Evolutionary conservation across 1,140 invertebrate species (phyloP), one percentile per base, ranked within the genome.

Genomic region (Penaeus chinensis): DNA sequence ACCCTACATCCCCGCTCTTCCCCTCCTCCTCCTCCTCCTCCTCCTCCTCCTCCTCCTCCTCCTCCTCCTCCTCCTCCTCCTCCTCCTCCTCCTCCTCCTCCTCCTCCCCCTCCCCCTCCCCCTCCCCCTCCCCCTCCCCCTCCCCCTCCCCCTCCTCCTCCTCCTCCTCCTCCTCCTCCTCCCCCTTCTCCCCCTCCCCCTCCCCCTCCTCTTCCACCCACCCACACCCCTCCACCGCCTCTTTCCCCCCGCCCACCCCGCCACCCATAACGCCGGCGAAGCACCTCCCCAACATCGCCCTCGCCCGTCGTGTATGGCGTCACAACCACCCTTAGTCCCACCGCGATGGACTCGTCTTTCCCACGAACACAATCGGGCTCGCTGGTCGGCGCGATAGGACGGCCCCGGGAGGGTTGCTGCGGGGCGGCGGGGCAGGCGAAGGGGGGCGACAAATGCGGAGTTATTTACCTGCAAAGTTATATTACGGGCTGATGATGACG

Each of bases 331-430:
- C 42, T 76, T 37, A 24, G 24, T 76, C 71, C 42, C 71, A 37
- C 27, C 71, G 13, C 37, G 69, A 74, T 74, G 27, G 24, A 76
- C 71, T 76, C 27, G 71, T 76, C 71, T 27, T 42, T n/a, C 16
- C 71, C 71, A 32, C 71, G 7, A 37, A 76, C 71, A 76, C 71
- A 76, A 76, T 76, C 32, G 42, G 71, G 71, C 71, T 37, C 27
- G 27, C 27, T 32, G 71, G 3, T 76, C 71, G 16, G 32, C 71
- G 27, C 71, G 71, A 27, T 42, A 19, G 71, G 27, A 11, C 20
- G 20, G 13, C 74, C 74, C 32, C 13, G 54, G 20, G 18, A 18
- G 47, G 61, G 79, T 13, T 47, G 47, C 47, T 10, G 47, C 47
- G 20, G 27, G 60, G 19, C 7, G 78, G 16, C 7, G n/a, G 54